Evolutionary conservation across 2,888 invertebrate species (phyloP).

Genomic region (Lycophotia porphyrea): DNA sequence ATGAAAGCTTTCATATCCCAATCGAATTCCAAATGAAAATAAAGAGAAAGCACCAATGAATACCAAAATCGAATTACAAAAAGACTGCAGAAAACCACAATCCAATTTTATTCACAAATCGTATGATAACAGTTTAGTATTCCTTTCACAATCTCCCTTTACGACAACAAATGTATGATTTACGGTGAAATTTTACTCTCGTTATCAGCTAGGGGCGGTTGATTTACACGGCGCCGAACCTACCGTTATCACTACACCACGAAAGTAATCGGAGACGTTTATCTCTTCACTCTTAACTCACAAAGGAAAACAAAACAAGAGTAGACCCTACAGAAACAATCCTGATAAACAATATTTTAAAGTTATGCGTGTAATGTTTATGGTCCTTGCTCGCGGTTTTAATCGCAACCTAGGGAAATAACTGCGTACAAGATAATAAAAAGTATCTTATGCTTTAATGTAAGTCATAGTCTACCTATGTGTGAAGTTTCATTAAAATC

Average conservation of each 20-base stretch:
- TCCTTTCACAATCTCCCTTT: slow-evolving; percentile 73
- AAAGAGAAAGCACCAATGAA: slow-evolving; percentile 26
- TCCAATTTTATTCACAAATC: slow-evolving; percentile 67
- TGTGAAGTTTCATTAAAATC: background rate
- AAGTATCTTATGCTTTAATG: background rate
- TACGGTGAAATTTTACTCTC: slow-evolving; percentile 82
- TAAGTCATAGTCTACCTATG: background rate
- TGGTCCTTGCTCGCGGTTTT: background rate
- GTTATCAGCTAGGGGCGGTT: slow-evolving; percentile 85
- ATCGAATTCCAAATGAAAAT: background rate
- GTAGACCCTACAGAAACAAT: slow-evolving; percentile 64
- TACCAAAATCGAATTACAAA: slow-evolving; percentile 38
- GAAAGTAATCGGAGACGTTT: slow-evolving; percentile 76
- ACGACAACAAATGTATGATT: slow-evolving; percentile 87
- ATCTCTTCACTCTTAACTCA: slow-evolving; percentile 70
- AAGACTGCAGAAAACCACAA: slow-evolving; percentile 48
- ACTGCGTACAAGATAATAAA: background rate
- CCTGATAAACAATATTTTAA: slow-evolving; percentile 50
- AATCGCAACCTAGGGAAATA: background rate
- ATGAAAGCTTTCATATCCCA: background rate
- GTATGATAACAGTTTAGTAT: slow-evolving; percentile 74
- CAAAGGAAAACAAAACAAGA: slow-evolving; percentile 72
- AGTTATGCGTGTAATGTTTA: slow-evolving; percentile 1
- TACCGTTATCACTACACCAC: slow-evolving; percentile 69
- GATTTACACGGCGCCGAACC: slow-evolving; percentile 83